Percentiles rank a stretch among this genome's conserved stretches.
phyloP scores from a whole-genome alignment of 2,113 vertebrate genomes.

The Entelurus aequoreus region DNA sequence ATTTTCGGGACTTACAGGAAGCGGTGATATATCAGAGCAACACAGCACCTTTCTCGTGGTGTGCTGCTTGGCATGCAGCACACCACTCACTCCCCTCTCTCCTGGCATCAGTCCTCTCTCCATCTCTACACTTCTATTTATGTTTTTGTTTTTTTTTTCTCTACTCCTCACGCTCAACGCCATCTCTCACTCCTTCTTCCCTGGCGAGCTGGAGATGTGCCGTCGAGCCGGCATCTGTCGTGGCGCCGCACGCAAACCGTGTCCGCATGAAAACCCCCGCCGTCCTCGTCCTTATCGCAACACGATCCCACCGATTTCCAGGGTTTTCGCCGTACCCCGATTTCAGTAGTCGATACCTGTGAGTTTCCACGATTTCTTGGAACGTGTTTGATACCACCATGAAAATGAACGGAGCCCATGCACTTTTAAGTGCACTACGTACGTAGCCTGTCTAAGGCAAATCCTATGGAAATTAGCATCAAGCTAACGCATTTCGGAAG shows the following conservation, averaged over 20 bases:
- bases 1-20: slow-evolving; percentile 21
- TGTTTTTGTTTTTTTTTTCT: slow-evolving; percentile 5
- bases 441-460: too few relatives aligned
- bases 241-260: background rate
- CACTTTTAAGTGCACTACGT: too few relatives aligned
- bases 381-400: too few relatives aligned
- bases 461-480: too few relatives aligned
- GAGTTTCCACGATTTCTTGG: too few relatives aligned
- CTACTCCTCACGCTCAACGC: slow-evolving; percentile 25
- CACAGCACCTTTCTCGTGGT: slow-evolving; percentile 50
- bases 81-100: slow-evolving; percentile 26
- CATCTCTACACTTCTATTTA: slow-evolving; percentile 24
- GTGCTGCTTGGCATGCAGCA: slow-evolving; percentile 57
- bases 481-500: too few relatives aligned
- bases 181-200: slow-evolving; percentile 40
- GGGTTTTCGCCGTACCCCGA: too few relatives aligned
- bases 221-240: slow-evolving; percentile 56
- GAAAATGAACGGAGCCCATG: too few relatives aligned
- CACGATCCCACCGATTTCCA: too few relatives aligned
- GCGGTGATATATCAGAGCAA: slow-evolving; percentile 22
- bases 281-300: slow-evolving; percentile 19
- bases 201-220: slow-evolving; percentile 54
- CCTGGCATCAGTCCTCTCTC: slow-evolving; percentile 23
- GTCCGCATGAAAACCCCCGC: slow-evolving; percentile 43
- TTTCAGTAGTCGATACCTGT: too few relatives aligned